A percentile compares a stretch with the other conserved stretches of the same genome.
Evolutionary conservation across 2,113 vertebrate genomes (phyloP).

Genomic region (Gavia stellata): DNA sequence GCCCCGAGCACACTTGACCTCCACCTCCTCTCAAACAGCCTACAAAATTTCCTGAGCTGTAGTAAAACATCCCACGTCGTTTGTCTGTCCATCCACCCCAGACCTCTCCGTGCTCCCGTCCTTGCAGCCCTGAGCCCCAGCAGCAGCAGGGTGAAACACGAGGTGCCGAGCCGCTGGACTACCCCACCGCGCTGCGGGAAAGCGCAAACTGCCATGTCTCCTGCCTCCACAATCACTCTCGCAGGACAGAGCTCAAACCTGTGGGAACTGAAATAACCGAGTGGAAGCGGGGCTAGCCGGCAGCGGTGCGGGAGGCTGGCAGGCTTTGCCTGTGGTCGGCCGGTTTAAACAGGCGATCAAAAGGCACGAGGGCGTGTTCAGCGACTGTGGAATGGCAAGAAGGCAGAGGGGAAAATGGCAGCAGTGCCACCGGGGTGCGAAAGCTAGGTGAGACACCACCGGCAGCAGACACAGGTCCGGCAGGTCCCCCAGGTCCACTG

Average conservation of each 20-base stretch:
- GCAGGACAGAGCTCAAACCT: neutral
- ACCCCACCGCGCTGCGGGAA: accelerated
- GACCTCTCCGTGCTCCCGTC: neutral
- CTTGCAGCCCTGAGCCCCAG: neutral
- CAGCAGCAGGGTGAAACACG: accelerated
- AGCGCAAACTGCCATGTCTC: neutral
- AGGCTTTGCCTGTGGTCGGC: neutral
- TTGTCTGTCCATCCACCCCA: neutral
- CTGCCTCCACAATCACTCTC: neutral
- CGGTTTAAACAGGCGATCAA: neutral
- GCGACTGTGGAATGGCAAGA: neutral
- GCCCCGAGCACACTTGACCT: neutral
- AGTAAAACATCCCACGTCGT: neutral
- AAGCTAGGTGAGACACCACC: neutral
- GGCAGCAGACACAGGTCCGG: neutral
- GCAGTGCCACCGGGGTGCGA: neutral
- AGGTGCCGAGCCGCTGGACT: neutral
- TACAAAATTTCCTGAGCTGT: neutral
- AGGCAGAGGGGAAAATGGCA: neutral
- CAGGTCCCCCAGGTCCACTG: neutral
- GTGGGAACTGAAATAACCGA: neutral
- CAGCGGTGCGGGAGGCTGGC: neutral
- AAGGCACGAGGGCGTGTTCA: neutral
- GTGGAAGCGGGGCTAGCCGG: neutral
- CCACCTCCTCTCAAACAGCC: neutral